Base-by-base conservation (phyloP, 37 sponge, comb jelly and placozoan species). In the Mnemiopsis leidyi region DNA sequence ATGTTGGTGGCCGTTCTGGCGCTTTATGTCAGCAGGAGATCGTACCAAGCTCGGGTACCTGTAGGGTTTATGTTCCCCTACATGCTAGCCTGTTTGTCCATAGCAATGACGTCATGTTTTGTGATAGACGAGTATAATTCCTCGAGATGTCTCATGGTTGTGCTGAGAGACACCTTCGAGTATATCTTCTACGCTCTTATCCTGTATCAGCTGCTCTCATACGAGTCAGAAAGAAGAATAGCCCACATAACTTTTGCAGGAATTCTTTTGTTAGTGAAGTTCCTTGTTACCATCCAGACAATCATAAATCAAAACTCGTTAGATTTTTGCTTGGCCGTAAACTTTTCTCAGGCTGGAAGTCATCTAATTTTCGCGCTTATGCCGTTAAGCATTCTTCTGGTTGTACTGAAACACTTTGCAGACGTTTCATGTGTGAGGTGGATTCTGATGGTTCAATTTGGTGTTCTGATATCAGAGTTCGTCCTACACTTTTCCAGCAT, bases 341-440 rank as follows among this genome's bases (percentile, higher is more conserved):
- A 85, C 48, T 85, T 40, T n/a, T 23, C 24, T 2, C 28, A 23
- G 35, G 23, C 90, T 2, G 29, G 90, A 0, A 85, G 90, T 85
- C 61, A 40, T 18, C 90, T 85, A 0, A 28, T 39, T 29, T 85
- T 85, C 26, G 90, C 90, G 23, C 90, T 85, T 2, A 38, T 85
- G 26, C 32, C 90, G 2, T 13, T 85, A 37, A 40, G 61, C 24
- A 40, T 40, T 2, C 90, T 85, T 3, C 36, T 38, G 24, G 39
- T 85, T 5, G 3, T 40, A 0, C 61, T 85, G 1, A 85, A 33
- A 85, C 90, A 85, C 26, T 85, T 85, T 39, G 90, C 48, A 0
- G 36, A 39, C 24, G 16, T 39, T n/a, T 13, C 48, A 18, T 23
- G 25, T 18, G 36, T 85, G 1, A 16, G 61, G 28, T 85, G 90